Percentiles rank a stretch among this genome's conserved stretches.
Evolutionary conservation across 2,888 invertebrate genomes (phyloP).

Genomic region (Chrysina gloriosa): DNA sequence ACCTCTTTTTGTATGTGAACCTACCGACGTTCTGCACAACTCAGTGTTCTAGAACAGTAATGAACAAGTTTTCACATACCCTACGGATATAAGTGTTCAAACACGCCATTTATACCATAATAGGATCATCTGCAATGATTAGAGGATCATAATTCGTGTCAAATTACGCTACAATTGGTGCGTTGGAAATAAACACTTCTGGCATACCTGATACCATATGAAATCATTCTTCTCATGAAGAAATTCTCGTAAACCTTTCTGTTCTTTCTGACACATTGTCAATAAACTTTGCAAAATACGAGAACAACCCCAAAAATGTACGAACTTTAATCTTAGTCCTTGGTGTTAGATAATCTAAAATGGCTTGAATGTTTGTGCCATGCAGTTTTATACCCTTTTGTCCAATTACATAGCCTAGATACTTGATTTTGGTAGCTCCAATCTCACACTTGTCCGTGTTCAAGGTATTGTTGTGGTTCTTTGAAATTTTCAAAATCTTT

Average conservation of each 20-base stretch:
- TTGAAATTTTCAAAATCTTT: constrained; percentile 48
- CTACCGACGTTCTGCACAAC: too few relatives aligned
- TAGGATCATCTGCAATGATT: background rate
- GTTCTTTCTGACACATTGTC: background rate
- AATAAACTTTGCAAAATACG: constrained; percentile 33
- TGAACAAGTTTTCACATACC: background rate
- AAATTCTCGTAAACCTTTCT: constrained; percentile 24
- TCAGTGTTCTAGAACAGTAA: constrained; percentile 1
- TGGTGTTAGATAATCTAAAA: constrained; percentile 34
- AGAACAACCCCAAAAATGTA: constrained; percentile 26
- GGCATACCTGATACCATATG: constrained; percentile 5
- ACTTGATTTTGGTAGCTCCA: constrained; percentile 48
- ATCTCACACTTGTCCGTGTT: constrained; percentile 53
- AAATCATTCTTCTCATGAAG: constrained; percentile 1
- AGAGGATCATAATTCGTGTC: background rate
- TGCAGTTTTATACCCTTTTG: constrained; percentile 36
- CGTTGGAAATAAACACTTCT: constrained; percentile 6
- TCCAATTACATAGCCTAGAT: constrained; percentile 51
- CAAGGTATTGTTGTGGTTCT: constrained; percentile 53
- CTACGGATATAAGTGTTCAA: background rate
- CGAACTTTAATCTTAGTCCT: constrained; percentile 7
- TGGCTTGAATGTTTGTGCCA: constrained; percentile 47
- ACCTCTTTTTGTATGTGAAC: constrained; percentile 1
- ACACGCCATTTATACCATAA: background rate
- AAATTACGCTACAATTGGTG: background rate